Base-by-base conservation (phyloP, 2,888 invertebrate genomes). In the Leptinotarsa rubiginosa region DNA sequence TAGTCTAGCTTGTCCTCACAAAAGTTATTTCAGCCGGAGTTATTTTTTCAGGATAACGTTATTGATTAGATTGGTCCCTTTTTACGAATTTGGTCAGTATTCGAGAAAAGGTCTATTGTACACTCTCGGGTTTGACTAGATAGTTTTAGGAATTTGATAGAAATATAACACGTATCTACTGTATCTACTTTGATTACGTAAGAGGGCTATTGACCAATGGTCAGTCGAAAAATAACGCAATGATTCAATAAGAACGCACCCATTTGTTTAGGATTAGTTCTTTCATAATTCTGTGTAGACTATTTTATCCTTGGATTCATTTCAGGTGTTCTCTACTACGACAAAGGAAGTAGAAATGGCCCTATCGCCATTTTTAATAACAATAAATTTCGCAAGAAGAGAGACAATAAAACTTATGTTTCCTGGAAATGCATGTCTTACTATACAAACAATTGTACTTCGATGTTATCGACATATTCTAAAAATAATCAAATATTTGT, bases 321-420 rank as follows among this genome's bases (percentile, higher is more conserved):
- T 62, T 62, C 41, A 62, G 62, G 62, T 62, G 16, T 62, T 31
- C 41, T 62, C 4, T 62, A 62, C n/a, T 62, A 62, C 4, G 62
- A 31, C 1, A 62, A 7, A 62, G 62, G 62, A n/a, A 31, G 31
- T 41, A 16, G n/a, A 15, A n/a, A 62, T 62, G 16, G 7, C 12
- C 3, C 41, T 31, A 1, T 62, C 62, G 16, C 31, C n/a, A 62
- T 62, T 13, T 62, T 62, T 3, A 16, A 41, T 31, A 41, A 62
- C 25, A 62, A 62, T 31, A 62, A 41, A 62, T 62, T n/a, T 31
- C 16, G 10, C 31, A 62, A 62, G 18, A 31, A 41, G n/a, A 62
- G n/a, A 31, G 31, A 15, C 2, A 16, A 31, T 31, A 62, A 31
- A 16, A 12, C 16, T 2, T n/a, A n/a, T 16, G 12, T 25, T 31